Conservation (phyloP, 2,113 vertebrate genomes). For the Neolamprologus falcicula region DNA sequence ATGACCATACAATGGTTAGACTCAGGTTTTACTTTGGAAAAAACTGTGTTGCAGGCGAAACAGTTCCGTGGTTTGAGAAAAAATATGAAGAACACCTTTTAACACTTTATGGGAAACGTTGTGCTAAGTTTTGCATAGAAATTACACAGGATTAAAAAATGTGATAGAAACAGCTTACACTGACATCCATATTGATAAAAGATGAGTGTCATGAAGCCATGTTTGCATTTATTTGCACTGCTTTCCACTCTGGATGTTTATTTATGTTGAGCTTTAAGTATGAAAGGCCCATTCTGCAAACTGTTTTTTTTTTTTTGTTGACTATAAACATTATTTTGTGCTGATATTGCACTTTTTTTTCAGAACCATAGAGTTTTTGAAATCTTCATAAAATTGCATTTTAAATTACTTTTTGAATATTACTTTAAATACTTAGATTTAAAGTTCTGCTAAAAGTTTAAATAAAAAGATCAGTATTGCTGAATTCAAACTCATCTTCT, state of each 20-base stretch:
- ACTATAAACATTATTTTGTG: not conserved
- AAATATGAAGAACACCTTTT: too few species aligned
- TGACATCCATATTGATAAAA: not conserved
- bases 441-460: not conserved
- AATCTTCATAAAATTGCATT: not conserved
- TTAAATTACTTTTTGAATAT: not conserved
- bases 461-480: not conserved
- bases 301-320: too few species aligned
- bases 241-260: too few species aligned
- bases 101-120: not conserved
- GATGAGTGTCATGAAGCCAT: not conserved
- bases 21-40: too few species aligned
- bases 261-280: too few species aligned
- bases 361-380: not conserved
- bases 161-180: not conserved
- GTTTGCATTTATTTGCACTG: not conserved
- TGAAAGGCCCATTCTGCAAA: too few species aligned
- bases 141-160: not conserved
- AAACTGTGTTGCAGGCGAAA: too few species aligned
- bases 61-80: too few species aligned
- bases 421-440: not conserved
- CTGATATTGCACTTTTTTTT: too few species aligned
- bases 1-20: not conserved
- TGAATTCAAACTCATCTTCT: not conserved
- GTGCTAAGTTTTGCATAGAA: fast-evolving